phyloP scores from a whole-genome alignment of 2,113 vertebrate genomes.

The Poicephalus gulielmi region DNA sequence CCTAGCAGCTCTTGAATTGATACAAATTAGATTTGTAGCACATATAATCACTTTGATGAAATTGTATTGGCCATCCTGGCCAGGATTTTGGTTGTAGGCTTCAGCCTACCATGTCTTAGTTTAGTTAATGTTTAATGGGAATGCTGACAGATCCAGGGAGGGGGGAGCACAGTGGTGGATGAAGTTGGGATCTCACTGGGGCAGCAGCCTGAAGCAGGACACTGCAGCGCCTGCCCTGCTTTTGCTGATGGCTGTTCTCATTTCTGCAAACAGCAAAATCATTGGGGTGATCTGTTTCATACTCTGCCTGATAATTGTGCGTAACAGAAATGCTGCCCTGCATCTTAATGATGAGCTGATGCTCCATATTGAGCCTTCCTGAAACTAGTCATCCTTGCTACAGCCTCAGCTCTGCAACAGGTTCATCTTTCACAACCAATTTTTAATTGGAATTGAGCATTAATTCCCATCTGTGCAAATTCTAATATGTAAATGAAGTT shows the following conservation, averaged over 20 bases:
- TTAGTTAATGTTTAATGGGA: background rate
- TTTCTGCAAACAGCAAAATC: background rate
- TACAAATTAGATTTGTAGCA: background rate
- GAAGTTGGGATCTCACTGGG: background rate
- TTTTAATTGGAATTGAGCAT: background rate
- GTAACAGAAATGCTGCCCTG: background rate
- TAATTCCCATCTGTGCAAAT: background rate
- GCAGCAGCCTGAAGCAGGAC: background rate
- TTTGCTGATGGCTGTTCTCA: background rate
- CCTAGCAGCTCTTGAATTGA: background rate
- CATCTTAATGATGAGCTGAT: background rate
- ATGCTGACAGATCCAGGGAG: background rate
- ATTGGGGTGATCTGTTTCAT: background rate
- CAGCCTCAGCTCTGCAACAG: background rate
- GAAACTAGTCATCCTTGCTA: background rate
- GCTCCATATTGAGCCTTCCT: background rate
- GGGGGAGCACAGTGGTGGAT: rapidly evolving
- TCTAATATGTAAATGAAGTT: background rate
- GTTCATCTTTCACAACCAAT: background rate
- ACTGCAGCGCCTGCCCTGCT: background rate
- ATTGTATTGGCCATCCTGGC: background rate
- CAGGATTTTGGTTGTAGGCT: background rate
- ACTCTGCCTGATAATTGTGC: background rate
- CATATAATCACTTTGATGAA: background rate
- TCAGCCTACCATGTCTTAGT: background rate